These are phyloP conservation scores for Drosophila falleni DNA, from an alignment of 2,888 invertebrate species.

Conservation along the genomic window DNA sequence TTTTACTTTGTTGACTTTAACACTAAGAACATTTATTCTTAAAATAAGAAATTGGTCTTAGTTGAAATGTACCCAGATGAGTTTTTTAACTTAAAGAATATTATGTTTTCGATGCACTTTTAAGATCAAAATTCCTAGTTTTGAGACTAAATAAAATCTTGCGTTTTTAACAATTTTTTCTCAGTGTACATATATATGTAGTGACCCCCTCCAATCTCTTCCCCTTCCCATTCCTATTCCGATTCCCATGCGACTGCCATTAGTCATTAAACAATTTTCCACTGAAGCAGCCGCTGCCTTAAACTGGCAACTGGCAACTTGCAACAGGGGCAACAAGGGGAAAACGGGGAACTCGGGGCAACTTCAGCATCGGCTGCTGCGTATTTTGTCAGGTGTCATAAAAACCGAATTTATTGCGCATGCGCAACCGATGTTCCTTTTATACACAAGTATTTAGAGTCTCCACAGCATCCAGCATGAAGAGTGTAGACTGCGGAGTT, in stretches of 20 bases:
- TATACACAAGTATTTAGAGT: background rate
- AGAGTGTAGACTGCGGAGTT: constrained; percentile 4
- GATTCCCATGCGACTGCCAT: constrained; percentile 59
- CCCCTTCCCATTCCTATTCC: background rate
- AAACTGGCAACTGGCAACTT: constrained; percentile 41
- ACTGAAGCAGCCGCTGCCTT: constrained; percentile 68
- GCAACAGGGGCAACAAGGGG: constrained; percentile 39
- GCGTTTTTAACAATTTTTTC: too few species aligned
- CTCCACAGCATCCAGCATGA: constrained; percentile 6
- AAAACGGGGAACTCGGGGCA: constrained; percentile 34
- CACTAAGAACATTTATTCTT: too few species aligned
- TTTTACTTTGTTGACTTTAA: too few species aligned
- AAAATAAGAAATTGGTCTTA: too few species aligned
- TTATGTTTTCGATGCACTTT: too few species aligned
- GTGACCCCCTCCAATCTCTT: constrained; percentile 5
- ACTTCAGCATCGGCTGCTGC: constrained; percentile 54
- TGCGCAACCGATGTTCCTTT: constrained; percentile 70
- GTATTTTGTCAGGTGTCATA: constrained; percentile 85
- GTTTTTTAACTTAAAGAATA: too few species aligned
- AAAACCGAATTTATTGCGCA: constrained; percentile 84
- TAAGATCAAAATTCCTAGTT: too few species aligned
- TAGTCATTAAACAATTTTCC: constrained; percentile 79
- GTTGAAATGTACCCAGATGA: too few species aligned
- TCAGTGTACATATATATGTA: background rate
- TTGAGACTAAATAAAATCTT: too few species aligned